phyloP scores from a whole-genome alignment of 2,888 invertebrate genomes.

The Heteropelma amictum region DNA sequence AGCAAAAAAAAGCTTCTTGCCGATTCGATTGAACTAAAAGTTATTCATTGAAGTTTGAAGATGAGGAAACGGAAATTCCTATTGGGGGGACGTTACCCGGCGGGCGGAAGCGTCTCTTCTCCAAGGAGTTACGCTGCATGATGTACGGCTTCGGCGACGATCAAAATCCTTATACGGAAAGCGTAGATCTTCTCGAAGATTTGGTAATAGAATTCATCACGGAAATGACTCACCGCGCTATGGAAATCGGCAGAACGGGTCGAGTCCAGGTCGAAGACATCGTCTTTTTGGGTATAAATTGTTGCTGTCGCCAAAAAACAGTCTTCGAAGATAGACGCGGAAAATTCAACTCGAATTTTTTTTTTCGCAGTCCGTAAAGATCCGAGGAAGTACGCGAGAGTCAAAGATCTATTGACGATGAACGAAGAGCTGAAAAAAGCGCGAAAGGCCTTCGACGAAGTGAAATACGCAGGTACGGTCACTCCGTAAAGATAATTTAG shows the following conservation, averaged over 20 bases:
- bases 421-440: slow-evolving; percentile 99
- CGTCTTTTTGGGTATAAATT: slow-evolving; percentile 82
- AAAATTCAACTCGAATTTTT: too few species aligned
- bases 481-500: slow-evolving; percentile 67
- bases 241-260: slow-evolving; percentile 98
- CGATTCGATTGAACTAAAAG: neutral
- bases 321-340: neutral
- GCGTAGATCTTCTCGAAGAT: slow-evolving; percentile 98
- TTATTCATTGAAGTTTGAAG: slow-evolving; percentile 79
- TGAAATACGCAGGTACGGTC: slow-evolving; percentile 93
- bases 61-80: slow-evolving; percentile 85
- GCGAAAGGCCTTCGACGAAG: slow-evolving; percentile 99
- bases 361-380: slow-evolving; percentile 94
- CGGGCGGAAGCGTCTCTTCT: slow-evolving; percentile 91
- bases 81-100: slow-evolving; percentile 82
- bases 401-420: slow-evolving; percentile 97
- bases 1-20: too few species aligned
- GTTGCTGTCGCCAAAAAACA: neutral
- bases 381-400: slow-evolving; percentile 96
- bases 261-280: slow-evolving; percentile 99
- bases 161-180: slow-evolving; percentile 99
- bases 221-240: slow-evolving; percentile 94
- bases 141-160: slow-evolving; percentile 99
- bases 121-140: slow-evolving; percentile 97
- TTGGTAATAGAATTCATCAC: slow-evolving; percentile 98